Evolutionary conservation across 2,797 vertebrate species (phyloP), one percentile per base, ranked within the genome.

Genomic region (Tenualosa thibaudeaui): DNA sequence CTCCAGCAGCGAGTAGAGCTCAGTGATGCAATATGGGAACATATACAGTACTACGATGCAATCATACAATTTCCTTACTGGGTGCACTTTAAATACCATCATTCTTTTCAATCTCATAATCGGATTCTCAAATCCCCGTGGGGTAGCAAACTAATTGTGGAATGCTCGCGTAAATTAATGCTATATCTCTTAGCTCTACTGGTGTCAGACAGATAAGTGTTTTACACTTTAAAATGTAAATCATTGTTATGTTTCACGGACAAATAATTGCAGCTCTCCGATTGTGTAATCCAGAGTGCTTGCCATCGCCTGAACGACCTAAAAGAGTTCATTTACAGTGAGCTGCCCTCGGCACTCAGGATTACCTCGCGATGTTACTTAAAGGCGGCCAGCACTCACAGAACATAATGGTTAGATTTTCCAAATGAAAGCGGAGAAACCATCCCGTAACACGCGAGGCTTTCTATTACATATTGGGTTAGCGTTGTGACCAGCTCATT

Each of bases 71-170:
- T 85, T 81, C 49, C 26, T 43, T 37, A 46, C 84, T 37, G 4
- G 43, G 37, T 46, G 71, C 37, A 78, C 53, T 82, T 51, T 82
- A 85, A 85, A 81, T 81, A 65, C n/a, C 84, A 43, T 22, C 3
- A 53, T 49, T 81, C 22, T 78, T 58, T 81, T 81, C 84, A 58
- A 85, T 62, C 84, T 62, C 22, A 85, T 85, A 85, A 85, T 81
- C 84, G 78, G 84, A 85, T 85, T 85, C 56, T 60, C 7, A 24
- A 51, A 43, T 81, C 78, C 9, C 71, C 71, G 40, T 40, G 19
- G 71, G 40, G 71, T 46, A 78, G 71, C 37, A 75, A 43, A 37
- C 37, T 22, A 78, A 46, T 46, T 46, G 71, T 78, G 71, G 15
- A 78, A 43, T 46, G 17, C 40, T 78, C 15, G 40, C 71, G 71